Percentiles rank a stretch among this genome's conserved stretches.
Evolutionary conservation across 2,888 invertebrate species (phyloP).

Genomic region (Ptilodon capucinus): DNA sequence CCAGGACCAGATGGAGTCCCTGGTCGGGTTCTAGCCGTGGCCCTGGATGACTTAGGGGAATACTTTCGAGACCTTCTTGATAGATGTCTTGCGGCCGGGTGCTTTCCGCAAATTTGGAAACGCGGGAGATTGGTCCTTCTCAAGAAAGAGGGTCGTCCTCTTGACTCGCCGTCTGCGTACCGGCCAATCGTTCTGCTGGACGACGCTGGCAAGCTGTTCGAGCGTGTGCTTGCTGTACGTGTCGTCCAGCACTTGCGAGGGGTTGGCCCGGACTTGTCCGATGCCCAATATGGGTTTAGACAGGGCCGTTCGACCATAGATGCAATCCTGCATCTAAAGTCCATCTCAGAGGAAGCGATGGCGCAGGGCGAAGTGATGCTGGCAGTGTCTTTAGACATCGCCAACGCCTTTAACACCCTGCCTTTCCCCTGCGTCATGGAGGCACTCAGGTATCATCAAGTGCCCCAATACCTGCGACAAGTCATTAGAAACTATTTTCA

Average conservation of each 20-base stretch:
- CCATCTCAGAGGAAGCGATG: constrained; percentile 5
- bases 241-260: not conserved
- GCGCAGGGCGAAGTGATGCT: constrained; percentile 13
- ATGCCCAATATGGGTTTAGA: constrained; percentile 11
- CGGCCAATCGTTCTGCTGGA: constrained; percentile 14
- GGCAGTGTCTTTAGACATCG: constrained; percentile 26
- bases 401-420: constrained; percentile 30
- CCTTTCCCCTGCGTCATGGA: constrained; percentile 25
- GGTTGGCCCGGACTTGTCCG: constrained; percentile 1
- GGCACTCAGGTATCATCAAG: constrained; percentile 18
- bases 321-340: constrained; percentile 5
- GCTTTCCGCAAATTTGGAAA: constrained; percentile 2
- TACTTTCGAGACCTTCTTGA: not conserved
- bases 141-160: constrained; percentile 3
- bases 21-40: not conserved
- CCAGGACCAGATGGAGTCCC: not conserved
- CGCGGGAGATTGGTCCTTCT: constrained; percentile 7
- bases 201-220: constrained; percentile 8
- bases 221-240: not conserved
- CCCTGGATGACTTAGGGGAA: not conserved
- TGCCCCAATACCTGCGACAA: constrained; percentile 16
- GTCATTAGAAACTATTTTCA: constrained; percentile 10
- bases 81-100: not conserved
- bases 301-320: constrained; percentile 6
- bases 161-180: constrained; percentile 9